A percentile compares a stretch with the other conserved stretches of the same genome.
These are phyloP conservation scores for Hydrolagus colliei DNA, from an alignment of 2,797 vertebrate genomes.

Conservation along the genomic window DNA sequence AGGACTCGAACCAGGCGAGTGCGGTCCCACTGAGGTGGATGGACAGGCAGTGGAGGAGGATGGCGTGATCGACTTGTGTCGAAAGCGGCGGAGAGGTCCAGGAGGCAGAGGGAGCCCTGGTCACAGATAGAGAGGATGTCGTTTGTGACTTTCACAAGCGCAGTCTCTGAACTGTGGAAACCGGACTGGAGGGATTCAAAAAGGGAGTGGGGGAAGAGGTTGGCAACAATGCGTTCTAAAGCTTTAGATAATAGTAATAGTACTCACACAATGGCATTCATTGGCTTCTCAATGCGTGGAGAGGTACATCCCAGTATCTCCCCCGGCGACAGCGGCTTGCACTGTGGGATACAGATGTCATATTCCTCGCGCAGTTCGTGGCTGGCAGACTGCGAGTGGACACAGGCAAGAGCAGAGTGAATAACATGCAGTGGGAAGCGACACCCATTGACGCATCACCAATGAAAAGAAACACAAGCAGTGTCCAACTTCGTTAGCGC, in stretches of 20 bases:
- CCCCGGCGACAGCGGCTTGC: slow-evolving; percentile 89
- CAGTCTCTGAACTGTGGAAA: too few relatives aligned
- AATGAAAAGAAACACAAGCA: not conserved
- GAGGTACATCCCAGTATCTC: slow-evolving; percentile 93
- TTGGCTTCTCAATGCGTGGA: slow-evolving; percentile 64
- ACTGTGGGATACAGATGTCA: slow-evolving; percentile 77
- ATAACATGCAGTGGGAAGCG: not conserved
- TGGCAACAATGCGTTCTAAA: too few relatives aligned
- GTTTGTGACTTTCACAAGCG: not conserved
- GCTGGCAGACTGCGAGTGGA: slow-evolving; percentile 48
- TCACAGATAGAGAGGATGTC: too few relatives aligned
- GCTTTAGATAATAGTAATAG: not conserved
- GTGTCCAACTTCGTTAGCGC: not conserved
- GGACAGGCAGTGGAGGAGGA: too few relatives aligned
- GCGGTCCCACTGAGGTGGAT: too few relatives aligned
- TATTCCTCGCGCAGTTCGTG: slow-evolving; percentile 72
- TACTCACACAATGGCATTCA: slow-evolving; percentile 83
- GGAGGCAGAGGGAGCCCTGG: too few relatives aligned
- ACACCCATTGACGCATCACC: not conserved
- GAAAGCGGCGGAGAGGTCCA: too few relatives aligned
- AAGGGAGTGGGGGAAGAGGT: too few relatives aligned
- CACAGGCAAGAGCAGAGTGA: not conserved
- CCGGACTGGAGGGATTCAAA: too few relatives aligned
- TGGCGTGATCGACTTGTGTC: too few relatives aligned
- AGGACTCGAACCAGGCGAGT: too few relatives aligned